A percentile compares a stretch with the other conserved stretches of the same genome.
phyloP scores from a whole-genome alignment of 2,888 invertebrate species.

The Xanthorhoe spadicearia region DNA sequence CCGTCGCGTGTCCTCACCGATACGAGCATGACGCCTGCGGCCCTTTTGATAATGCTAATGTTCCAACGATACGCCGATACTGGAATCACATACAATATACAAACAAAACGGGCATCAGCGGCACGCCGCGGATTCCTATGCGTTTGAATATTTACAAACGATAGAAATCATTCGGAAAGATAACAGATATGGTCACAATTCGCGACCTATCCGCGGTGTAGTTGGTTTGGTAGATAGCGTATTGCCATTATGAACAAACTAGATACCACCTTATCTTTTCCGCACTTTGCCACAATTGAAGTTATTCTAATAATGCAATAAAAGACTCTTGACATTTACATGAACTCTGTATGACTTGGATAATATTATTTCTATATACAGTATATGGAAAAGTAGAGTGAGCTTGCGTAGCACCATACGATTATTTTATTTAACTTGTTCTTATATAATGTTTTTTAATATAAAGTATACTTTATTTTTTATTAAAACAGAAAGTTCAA shows the following conservation, averaged over 20 bases:
- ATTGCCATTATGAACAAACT: conserved; percentile 35
- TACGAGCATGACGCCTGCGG: conserved; percentile 79
- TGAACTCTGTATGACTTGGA: no score
- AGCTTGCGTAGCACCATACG: no score
- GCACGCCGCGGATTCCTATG: conserved; percentile 62
- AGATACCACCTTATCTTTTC: conserved; percentile 29
- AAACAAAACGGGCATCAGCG: conserved; percentile 73
- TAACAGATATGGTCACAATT: conserved; percentile 64
- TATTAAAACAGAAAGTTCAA: no score
- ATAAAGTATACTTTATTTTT: no score
- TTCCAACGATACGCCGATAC: conserved; percentile 74
- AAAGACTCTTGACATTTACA: neutral
- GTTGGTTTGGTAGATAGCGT: conserved; percentile 36
- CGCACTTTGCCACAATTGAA: conserved; percentile 54
- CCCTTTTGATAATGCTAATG: conserved; percentile 83
- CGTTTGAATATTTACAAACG: conserved; percentile 61
- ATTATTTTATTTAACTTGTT: no score
- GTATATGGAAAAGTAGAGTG: no score
- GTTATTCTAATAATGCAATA: conserved; percentile 23
- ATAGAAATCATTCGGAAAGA: conserved; percentile 61
- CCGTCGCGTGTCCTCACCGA: conserved; percentile 75
- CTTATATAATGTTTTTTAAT: no score
- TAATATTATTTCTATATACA: no score
- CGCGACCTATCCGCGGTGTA: conserved; percentile 50
- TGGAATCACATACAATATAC: conserved; percentile 72